Conservation (phyloP, 1,140 invertebrate species). For the Calliopsis andreniformis region DNA sequence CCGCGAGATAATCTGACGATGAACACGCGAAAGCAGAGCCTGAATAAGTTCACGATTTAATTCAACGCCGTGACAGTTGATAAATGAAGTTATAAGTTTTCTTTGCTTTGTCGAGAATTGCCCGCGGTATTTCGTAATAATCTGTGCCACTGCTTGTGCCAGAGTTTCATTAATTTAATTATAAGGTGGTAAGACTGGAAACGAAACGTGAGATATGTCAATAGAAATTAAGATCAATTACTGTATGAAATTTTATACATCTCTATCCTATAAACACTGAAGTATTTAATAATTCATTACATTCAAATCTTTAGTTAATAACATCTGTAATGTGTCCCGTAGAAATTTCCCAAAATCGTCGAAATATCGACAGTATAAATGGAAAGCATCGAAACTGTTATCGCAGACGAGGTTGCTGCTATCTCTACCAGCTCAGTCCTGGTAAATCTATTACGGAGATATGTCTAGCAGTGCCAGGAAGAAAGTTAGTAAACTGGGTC, state of each 20-base stretch:
- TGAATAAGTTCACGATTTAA: conserved; percentile 12
- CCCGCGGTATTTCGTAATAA: too few relatives aligned
- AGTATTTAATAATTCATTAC: too few relatives aligned
- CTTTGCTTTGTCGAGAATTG: too few relatives aligned
- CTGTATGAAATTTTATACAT: too few relatives aligned
- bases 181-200: too few relatives aligned
- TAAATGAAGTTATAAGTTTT: background rate
- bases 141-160: too few relatives aligned
- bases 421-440: conserved; percentile 44
- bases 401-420: conserved; percentile 34
- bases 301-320: conserved; percentile 20
- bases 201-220: too few relatives aligned
- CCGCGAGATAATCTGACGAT: background rate
- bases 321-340: background rate
- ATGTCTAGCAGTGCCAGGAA: conserved; percentile 53
- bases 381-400: conserved; percentile 32
- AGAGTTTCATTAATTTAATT: too few relatives aligned
- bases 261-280: too few relatives aligned
- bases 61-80: background rate
- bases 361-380: conserved; percentile 21
- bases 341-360: background rate
- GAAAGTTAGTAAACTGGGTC: conserved; percentile 68
- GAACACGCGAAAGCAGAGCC: background rate
- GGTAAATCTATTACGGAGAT: conserved; percentile 68
- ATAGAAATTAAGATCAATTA: too few relatives aligned